Percentiles rank a stretch among this genome's conserved stretches.
Evolutionary conservation across 1,140 invertebrate genomes (phyloP).

Genomic region (Scylla paramamosain): DNA sequence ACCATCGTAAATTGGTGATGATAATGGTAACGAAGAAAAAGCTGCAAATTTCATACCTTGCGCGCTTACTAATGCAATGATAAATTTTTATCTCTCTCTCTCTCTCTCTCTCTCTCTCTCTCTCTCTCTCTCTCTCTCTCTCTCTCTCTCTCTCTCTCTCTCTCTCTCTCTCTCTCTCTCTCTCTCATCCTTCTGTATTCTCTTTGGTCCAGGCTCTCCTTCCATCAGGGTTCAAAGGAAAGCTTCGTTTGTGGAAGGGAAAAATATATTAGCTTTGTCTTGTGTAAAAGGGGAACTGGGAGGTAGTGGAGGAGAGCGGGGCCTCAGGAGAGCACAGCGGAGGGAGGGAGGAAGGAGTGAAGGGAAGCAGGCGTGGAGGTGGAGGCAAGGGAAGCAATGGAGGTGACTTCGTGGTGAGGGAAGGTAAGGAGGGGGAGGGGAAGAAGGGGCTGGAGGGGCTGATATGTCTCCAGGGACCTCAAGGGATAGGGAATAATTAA

Average conservation of each 20-base stretch:
- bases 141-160: not conserved
- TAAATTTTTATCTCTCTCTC: not conserved
- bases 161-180: constrained; percentile 17
- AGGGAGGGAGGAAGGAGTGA: not conserved
- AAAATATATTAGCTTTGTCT: not conserved
- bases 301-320: not conserved
- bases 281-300: not conserved
- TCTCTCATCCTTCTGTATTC: not conserved
- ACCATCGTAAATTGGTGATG: not conserved
- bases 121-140: not conserved
- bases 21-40: too few species aligned
- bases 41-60: too few species aligned
- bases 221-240: not conserved
- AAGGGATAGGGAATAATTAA: too few species aligned
- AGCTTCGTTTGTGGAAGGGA: not conserved
- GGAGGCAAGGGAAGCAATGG: not conserved
- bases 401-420: not conserved
- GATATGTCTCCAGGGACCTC: too few species aligned
- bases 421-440: not conserved
- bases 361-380: not conserved
- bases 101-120: not conserved
- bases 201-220: not conserved
- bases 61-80: too few species aligned
- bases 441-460: too few species aligned
- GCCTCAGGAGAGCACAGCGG: not conserved